These are phyloP conservation scores for Helogale parvula DNA, from an alignment of 2,113 vertebrate species.

Conservation along the genomic window DNA sequence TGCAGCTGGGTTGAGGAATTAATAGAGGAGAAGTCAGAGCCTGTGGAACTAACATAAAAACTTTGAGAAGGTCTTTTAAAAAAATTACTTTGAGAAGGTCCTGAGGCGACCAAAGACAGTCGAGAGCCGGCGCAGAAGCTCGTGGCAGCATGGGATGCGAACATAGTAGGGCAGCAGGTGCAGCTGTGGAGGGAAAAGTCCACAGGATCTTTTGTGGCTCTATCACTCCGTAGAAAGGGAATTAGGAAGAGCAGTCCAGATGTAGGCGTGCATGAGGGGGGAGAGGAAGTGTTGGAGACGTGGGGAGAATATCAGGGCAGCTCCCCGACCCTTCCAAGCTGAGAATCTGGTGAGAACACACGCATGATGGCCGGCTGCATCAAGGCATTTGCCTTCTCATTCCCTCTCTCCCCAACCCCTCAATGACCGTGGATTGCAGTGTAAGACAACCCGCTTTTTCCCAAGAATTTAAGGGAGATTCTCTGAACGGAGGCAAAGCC, in stretches of 20 bases:
- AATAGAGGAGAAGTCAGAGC: not conserved
- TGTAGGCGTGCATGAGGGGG: too few species aligned
- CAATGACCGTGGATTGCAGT: not conserved
- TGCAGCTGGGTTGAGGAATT: not conserved
- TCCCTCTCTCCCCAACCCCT: not conserved
- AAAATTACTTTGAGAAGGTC: not conserved
- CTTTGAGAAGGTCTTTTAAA: not conserved
- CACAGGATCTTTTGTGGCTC: not conserved
- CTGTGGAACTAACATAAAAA: not conserved
- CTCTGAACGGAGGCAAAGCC: not conserved
- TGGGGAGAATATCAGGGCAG: not conserved
- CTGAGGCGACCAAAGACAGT: not conserved
- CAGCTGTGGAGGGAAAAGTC: not conserved
- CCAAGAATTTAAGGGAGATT: not conserved
- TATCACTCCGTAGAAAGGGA: not conserved
- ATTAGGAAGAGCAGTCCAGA: not conserved
- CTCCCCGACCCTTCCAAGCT: not conserved
- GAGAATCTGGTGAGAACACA: not conserved
- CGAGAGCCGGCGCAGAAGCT: not conserved
- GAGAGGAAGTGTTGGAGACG: not conserved
- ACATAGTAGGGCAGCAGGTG: not conserved
- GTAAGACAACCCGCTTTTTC: not conserved
- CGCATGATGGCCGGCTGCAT: not conserved
- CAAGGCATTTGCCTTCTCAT: not conserved
- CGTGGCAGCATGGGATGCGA: not conserved